Conservation (phyloP, 2,888 invertebrate species). For the Drosophila conformis region DNA sequence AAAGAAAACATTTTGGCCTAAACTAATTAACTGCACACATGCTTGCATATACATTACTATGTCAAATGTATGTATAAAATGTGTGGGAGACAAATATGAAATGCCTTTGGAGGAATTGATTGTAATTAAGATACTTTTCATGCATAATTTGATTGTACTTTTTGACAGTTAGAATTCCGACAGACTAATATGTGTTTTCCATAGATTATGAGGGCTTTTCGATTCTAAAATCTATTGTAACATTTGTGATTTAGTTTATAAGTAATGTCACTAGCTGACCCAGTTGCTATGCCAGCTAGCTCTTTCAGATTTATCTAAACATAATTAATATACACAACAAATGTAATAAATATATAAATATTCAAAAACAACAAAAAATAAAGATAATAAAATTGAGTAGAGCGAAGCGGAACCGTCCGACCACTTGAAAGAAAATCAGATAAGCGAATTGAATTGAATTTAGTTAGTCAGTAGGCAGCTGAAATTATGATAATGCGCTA, state of each 20-base stretch:
- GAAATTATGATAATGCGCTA: conserved; percentile 65
- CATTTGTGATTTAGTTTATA: no score
- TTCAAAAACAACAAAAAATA: conserved; percentile 37
- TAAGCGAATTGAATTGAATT: conserved; percentile 69
- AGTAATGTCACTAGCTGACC: no score
- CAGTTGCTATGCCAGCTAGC: no score
- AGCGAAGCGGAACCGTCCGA: conserved; percentile 35
- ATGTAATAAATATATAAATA: conserved; percentile 48
- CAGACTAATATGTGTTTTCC: no score
- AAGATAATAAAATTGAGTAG: conserved; percentile 20
- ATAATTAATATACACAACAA: not conserved
- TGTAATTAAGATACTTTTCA: not conserved
- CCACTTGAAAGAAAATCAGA: conserved; percentile 71
- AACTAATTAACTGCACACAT: not conserved
- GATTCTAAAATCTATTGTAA: no score
- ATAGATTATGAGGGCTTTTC: no score
- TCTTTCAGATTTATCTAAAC: no score
- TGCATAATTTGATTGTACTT: no score
- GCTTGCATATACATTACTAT: not conserved
- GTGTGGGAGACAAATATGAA: not conserved
- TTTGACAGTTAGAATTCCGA: no score
- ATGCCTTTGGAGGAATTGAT: not conserved
- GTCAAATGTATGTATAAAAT: not conserved
- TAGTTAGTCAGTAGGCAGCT: conserved; percentile 46
- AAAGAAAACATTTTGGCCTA: not conserved